Evolutionary conservation across 2,113 vertebrate genomes (phyloP), one percentile per base, ranked within the genome.

Genomic region (Strix aluco): DNA sequence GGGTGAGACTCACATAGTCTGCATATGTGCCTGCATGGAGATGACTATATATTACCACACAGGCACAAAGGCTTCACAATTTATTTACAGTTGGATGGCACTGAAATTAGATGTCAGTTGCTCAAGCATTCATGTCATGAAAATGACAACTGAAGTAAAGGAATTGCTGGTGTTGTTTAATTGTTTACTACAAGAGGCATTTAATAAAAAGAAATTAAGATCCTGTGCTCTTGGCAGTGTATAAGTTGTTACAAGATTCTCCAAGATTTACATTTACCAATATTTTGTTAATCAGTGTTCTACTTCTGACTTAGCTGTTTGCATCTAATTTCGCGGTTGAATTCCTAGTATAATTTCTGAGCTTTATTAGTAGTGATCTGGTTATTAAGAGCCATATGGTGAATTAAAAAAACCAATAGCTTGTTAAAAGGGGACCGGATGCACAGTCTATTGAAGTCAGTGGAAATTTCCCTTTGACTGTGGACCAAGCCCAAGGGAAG

Each of bases 271-370:
- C 36, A 40, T 87, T 93, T 85, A 91, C 21, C 36, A 79, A 21
- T 65, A 79, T 65, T 86, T 92, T 72, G 34, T 85, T 88, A 90
- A 78, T 63, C 81, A 34, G 69, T 92, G 42, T 63, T 94, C 72
- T 86, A 59, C 55, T 90, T 92, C 30, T 86, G 57, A 84, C n/a
- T 86, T 94, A 95, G 57, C 29, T 88, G 72, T 47, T 89, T 95
- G 69, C 57, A 72, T 87, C 44, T 86, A 91, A 94, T 94, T 94
- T 94, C 2, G 0, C 0, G 3, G 92, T 94, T 92, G 92, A 96
- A 79, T 94, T 95, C 51, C 80, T 89, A 86, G 95, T 44, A 91
- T 63, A 81, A 95, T 93, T 96, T 94, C 77, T 89, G 61, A 95
- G 77, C 30, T 89, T 92, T 79, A 74, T 81, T 63, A 91, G 19